A percentile compares a stretch with the other conserved stretches of the same genome.
Conservation (phyloP, 2,113 vertebrate genomes). For the Macroglossus sobrinus region DNA sequence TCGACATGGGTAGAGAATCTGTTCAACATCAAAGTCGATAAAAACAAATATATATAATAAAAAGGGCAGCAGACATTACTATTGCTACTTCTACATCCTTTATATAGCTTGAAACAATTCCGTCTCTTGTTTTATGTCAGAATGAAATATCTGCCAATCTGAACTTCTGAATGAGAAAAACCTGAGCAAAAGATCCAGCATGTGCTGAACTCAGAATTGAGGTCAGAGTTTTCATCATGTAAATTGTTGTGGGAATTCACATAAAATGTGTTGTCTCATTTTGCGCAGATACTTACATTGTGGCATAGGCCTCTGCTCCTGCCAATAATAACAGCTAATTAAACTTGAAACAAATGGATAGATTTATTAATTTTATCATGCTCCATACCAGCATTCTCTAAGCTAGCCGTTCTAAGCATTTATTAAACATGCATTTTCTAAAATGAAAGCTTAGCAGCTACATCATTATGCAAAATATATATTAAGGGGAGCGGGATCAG, state of each 20-base stretch:
- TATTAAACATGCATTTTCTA: neutral
- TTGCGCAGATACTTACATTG: neutral
- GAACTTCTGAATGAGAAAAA: neutral
- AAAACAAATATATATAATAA: neutral
- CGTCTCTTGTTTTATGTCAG: neutral
- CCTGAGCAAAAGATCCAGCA: rapidly evolving
- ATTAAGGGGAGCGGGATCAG: neutral
- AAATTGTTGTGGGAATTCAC: neutral
- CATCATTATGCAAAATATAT: neutral
- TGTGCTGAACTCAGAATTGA: neutral
- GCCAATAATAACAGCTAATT: neutral
- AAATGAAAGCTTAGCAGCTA: neutral
- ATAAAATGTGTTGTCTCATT: neutral
- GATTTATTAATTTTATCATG: neutral
- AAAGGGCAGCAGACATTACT: neutral
- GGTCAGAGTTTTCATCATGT: neutral
- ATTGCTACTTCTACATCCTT: neutral
- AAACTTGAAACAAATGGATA: neutral
- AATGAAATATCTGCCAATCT: neutral
- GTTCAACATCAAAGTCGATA: neutral
- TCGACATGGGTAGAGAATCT: neutral
- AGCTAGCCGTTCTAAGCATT: neutral
- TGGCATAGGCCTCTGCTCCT: neutral
- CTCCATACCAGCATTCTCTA: neutral
- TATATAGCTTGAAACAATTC: neutral